Evolutionary conservation across 1,140 invertebrate species (phyloP).

Genomic region (Drosophila santomea): DNA sequence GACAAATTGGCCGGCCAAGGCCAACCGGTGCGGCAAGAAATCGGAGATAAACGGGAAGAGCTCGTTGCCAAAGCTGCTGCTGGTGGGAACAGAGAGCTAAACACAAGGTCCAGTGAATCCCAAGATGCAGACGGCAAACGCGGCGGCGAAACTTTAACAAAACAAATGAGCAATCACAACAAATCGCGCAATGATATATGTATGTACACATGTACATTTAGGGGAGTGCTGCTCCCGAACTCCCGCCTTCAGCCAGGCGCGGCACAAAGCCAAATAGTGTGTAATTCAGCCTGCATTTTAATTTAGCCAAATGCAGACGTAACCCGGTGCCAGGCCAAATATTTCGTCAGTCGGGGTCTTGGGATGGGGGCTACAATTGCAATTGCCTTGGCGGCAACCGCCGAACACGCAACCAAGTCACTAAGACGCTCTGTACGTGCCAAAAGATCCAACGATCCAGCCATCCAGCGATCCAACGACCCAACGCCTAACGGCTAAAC

Average conservation of each 20-base stretch:
- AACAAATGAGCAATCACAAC: slow-evolving; percentile 47
- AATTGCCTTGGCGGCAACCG: slow-evolving; percentile 44
- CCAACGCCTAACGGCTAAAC: slow-evolving; percentile 38
- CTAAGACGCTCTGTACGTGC: slow-evolving; percentile 24
- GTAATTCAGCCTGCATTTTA: slow-evolving; percentile 53
- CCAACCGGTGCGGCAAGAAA: slow-evolving; percentile 33
- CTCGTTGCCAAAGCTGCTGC: slow-evolving; percentile 29
- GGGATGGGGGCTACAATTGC: slow-evolving; percentile 42
- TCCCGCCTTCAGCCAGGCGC: slow-evolving; percentile 37
- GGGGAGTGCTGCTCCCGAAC: background rate
- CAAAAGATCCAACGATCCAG: slow-evolving; percentile 25
- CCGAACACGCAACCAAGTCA: slow-evolving; percentile 15
- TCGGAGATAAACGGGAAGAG: slow-evolving; percentile 64
- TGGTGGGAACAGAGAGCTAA: slow-evolving; percentile 26
- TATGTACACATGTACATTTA: background rate
- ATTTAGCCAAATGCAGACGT: slow-evolving; percentile 54
- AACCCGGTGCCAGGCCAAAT: slow-evolving; percentile 45
- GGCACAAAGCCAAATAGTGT: slow-evolving; percentile 33
- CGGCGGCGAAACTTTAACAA: slow-evolving; percentile 19
- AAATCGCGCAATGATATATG: slow-evolving; percentile 40
- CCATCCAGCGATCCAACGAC: slow-evolving; percentile 6
- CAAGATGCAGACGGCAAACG: slow-evolving; percentile 32
- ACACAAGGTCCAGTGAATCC: slow-evolving; percentile 24
- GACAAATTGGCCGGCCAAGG: slow-evolving; percentile 69
- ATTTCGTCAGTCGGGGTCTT: slow-evolving; percentile 37